Evolutionary conservation across 2,797 vertebrate species (phyloP).

Genomic region (Enteromius afrohamiltoni): DNA sequence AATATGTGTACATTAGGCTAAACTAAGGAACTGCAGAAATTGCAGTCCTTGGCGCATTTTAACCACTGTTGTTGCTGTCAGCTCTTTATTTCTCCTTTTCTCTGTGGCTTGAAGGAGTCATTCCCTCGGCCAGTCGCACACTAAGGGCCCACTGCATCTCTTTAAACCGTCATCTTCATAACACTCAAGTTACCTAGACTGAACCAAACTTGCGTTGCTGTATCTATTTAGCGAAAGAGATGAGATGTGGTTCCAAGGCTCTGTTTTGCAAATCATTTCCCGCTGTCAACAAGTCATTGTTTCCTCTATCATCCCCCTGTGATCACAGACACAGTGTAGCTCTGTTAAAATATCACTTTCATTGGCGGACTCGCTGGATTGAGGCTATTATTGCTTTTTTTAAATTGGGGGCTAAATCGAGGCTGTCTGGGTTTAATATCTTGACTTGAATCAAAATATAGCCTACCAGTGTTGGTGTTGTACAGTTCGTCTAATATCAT

Average conservation of each 20-base stretch:
- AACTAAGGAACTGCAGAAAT: slow-evolving; percentile 21
- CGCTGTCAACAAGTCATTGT: slow-evolving; percentile 41
- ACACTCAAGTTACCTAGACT: neutral
- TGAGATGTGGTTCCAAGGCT: slow-evolving; percentile 21
- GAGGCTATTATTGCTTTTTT: slow-evolving; percentile 43
- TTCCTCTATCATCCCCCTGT: slow-evolving; percentile 13
- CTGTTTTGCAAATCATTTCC: slow-evolving; percentile 31
- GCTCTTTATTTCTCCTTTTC: slow-evolving; percentile 24
- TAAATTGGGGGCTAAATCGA: slow-evolving; percentile 39
- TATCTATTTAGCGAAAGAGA: slow-evolving; percentile 27
- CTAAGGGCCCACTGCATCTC: neutral
- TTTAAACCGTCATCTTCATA: neutral
- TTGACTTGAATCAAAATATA: slow-evolving; percentile 24
- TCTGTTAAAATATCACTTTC: slow-evolving; percentile 41
- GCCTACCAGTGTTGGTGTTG: neutral
- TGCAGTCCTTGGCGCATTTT: slow-evolving; percentile 22
- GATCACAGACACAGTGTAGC: slow-evolving; percentile 23
- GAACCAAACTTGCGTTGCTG: slow-evolving; percentile 13
- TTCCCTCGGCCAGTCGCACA: neutral
- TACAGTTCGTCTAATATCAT: neutral
- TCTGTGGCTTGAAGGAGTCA: neutral
- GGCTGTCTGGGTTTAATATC: slow-evolving; percentile 33
- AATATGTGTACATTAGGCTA: slow-evolving; percentile 21
- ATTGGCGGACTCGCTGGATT: slow-evolving; percentile 7
- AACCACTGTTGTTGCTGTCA: slow-evolving; percentile 29